Conservation (phyloP, 2,797 vertebrate genomes). For the Erpetoichthys calabaricus region DNA sequence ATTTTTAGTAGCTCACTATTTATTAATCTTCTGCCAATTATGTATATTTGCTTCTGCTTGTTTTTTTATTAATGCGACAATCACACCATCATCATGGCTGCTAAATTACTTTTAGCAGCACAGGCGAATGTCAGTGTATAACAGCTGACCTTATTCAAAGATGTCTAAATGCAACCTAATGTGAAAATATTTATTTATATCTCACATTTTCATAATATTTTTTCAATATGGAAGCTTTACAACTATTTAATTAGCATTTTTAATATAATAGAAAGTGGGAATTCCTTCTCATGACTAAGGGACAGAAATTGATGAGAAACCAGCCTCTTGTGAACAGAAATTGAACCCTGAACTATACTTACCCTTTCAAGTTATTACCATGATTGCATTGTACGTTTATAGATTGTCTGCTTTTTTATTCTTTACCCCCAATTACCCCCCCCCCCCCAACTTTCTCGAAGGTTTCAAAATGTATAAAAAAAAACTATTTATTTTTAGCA, state of each 20-base stretch:
- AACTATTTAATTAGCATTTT: neutral
- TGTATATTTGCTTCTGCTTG: too few species aligned
- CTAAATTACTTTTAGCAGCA: neutral
- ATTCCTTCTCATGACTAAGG: neutral
- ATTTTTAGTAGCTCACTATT: too few species aligned
- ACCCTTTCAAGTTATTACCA: conserved; percentile 22
- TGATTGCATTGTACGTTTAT: conserved; percentile 13
- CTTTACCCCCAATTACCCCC: conserved; percentile 4
- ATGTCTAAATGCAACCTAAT: too few species aligned
- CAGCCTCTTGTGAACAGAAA: conserved; percentile 34
- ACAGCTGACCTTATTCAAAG: too few species aligned
- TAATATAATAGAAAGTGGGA: neutral
- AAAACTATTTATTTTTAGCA: neutral
- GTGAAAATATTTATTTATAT: too few species aligned
- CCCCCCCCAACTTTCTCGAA: conserved; percentile 6
- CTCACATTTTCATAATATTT: neutral
- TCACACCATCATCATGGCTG: neutral
- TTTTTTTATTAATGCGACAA: neutral
- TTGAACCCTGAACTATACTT: conserved; percentile 59
- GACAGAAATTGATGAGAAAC: conserved; percentile 5
- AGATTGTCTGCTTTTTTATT: conserved; percentile 9
- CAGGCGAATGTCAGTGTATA: too few species aligned
- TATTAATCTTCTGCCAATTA: too few species aligned
- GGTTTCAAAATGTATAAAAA: conserved; percentile 8
- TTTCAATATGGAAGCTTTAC: neutral